Evolutionary conservation across 2,797 vertebrate genomes (phyloP).

Genomic region (Hozukius guyotensis): DNA sequence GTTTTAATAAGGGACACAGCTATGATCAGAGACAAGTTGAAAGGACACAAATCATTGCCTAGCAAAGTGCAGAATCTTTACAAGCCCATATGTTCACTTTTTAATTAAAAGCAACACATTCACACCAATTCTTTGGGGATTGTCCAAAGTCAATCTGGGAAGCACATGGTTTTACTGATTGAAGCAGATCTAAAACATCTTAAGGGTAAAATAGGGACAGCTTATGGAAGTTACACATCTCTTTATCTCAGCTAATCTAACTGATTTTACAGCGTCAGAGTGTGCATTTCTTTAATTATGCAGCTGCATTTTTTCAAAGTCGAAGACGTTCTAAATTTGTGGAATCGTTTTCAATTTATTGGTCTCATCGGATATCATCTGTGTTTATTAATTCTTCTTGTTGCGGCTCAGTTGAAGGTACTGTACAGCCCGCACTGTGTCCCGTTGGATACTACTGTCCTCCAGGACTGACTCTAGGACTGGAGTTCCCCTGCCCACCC

Average conservation of each 20-base stretch:
- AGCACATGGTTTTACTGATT: background rate
- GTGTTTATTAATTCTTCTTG: background rate
- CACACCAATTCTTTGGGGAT: background rate
- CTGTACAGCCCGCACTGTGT: constrained; percentile 75
- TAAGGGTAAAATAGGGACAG: background rate
- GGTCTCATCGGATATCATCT: background rate
- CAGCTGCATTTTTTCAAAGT: background rate
- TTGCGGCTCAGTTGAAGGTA: constrained; percentile 73
- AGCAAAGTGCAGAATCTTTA: background rate
- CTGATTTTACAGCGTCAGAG: background rate
- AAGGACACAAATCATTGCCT: background rate
- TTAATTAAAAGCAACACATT: constrained; percentile 16
- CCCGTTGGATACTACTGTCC: constrained; percentile 85
- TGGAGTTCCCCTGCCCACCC: constrained; percentile 82
- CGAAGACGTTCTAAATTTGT: background rate
- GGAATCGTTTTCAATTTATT: background rate
- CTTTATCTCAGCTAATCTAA: background rate
- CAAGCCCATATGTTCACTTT: background rate
- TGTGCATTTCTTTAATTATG: background rate
- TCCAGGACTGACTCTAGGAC: constrained; percentile 74
- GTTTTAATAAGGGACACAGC: constrained; percentile 1
- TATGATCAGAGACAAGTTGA: background rate
- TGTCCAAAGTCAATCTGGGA: background rate
- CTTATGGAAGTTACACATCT: background rate
- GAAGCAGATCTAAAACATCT: background rate